Percentiles rank a stretch among this genome's conserved stretches.
Conservation (phyloP, 2,888 invertebrate species). For the Dione vanillae region DNA sequence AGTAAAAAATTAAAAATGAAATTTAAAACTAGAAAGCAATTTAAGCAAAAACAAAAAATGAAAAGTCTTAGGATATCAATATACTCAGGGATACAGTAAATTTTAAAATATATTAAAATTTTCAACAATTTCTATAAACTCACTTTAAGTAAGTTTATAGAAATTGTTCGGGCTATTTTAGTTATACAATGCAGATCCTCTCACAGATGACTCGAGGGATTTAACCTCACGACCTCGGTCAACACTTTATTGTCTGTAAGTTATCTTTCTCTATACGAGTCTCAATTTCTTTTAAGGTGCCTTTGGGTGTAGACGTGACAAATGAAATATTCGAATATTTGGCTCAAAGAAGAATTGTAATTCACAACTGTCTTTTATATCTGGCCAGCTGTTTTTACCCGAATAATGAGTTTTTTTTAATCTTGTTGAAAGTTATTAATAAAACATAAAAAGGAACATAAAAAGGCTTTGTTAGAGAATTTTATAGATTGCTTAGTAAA, state of each 20-base stretch:
- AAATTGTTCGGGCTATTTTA: not conserved
- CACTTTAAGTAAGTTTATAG: not conserved
- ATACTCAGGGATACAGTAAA: too few relatives aligned
- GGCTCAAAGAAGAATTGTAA: slow-evolving; percentile 6
- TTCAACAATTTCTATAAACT: too few relatives aligned
- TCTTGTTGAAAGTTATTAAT: not conserved
- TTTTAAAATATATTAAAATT: too few relatives aligned
- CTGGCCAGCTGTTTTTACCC: not conserved
- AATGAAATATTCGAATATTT: slow-evolving; percentile 25
- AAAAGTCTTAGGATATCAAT: too few relatives aligned
- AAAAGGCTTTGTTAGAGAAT: too few relatives aligned
- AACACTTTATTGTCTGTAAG: slow-evolving; percentile 21
- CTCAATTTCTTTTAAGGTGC: slow-evolving; percentile 32
- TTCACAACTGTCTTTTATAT: slow-evolving; percentile 3
- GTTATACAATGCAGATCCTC: not conserved
- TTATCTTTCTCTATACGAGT: slow-evolving; percentile 32
- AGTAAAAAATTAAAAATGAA: too few relatives aligned
- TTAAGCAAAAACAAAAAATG: too few relatives aligned
- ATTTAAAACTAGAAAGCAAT: too few relatives aligned
- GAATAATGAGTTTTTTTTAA: not conserved
- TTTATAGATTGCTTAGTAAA: too few relatives aligned
- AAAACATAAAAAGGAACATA: not conserved
- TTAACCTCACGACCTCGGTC: slow-evolving; percentile 17
- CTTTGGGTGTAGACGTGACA: slow-evolving; percentile 23
- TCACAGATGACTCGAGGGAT: slow-evolving; percentile 7